Conservation (phyloP, 1,140 invertebrate genomes). For the Drosophila pruinosa region DNA sequence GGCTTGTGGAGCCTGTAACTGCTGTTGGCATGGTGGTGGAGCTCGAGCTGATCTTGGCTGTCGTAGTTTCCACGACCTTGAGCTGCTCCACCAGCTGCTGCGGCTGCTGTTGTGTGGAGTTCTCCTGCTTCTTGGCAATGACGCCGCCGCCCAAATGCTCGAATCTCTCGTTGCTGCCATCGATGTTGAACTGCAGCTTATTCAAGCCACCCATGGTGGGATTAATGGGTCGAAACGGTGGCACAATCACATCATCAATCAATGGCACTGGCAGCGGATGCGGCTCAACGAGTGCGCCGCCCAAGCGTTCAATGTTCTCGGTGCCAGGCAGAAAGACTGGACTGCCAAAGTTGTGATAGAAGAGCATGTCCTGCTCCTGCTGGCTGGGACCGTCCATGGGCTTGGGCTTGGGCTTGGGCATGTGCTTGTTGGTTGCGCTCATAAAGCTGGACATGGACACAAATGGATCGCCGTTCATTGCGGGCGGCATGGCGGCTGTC, state of each 20-base stretch:
- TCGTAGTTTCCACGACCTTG: slow-evolving; percentile 30
- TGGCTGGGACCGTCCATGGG: slow-evolving; percentile 27
- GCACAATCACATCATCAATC: slow-evolving; percentile 75
- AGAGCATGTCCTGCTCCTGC: slow-evolving; percentile 60
- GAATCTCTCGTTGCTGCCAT: slow-evolving; percentile 63
- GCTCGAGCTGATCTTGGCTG: background rate
- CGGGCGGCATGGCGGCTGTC: slow-evolving; percentile 41
- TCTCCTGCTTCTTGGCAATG: slow-evolving; percentile 75
- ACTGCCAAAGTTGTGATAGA: slow-evolving; percentile 80
- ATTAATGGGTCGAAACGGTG: slow-evolving; percentile 70
- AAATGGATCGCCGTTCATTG: slow-evolving; percentile 43
- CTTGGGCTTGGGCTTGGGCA: slow-evolving; percentile 49
- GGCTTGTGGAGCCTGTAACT: background rate
- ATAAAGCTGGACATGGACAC: slow-evolving; percentile 37
- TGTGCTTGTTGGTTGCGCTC: background rate
- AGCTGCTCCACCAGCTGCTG: no score
- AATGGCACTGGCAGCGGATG: slow-evolving; percentile 78
- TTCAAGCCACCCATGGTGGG: slow-evolving; percentile 50
- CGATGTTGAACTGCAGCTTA: slow-evolving; percentile 64
- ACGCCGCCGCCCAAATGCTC: slow-evolving; percentile 80
- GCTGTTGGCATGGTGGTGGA: background rate
- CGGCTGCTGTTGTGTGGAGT: background rate
- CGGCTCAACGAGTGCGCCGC: slow-evolving; percentile 73
- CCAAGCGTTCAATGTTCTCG: slow-evolving; percentile 74
- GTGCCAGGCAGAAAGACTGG: slow-evolving; percentile 73